These are phyloP conservation scores for Latrodectus hesperus DNA, from an alignment of 2,888 invertebrate species.

Conservation along the genomic window DNA sequence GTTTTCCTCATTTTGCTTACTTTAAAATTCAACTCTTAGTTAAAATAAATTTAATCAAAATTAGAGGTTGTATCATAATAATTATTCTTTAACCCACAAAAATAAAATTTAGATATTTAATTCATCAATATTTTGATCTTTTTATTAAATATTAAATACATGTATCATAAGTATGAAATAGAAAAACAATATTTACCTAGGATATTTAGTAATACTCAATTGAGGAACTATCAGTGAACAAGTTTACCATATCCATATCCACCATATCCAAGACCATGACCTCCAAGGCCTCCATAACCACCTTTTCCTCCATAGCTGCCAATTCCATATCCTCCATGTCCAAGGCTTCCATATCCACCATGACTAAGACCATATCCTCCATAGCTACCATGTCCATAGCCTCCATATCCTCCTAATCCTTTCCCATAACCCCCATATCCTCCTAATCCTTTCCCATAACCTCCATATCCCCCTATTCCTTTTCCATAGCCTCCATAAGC, in stretches of 20 bases:
- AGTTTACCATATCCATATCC: background rate
- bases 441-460: slow-evolving; percentile 9
- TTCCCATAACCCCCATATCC: background rate
- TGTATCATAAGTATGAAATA: too few species aligned
- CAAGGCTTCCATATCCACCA: background rate
- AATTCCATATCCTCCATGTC: slow-evolving; percentile 9
- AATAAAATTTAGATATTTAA: too few species aligned
- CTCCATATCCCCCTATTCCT: slow-evolving; percentile 35
- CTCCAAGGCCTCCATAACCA: background rate
- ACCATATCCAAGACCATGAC: background rate
- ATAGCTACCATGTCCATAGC: slow-evolving; percentile 2
- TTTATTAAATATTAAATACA: too few species aligned
- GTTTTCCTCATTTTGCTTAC: too few species aligned
- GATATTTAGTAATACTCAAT: too few species aligned
- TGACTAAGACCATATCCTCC: slow-evolving; percentile 2
- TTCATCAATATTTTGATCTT: too few species aligned
- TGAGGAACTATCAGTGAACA: background rate
- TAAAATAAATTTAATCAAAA: too few species aligned
- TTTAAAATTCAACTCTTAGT: too few species aligned
- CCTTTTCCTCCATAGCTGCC: background rate
- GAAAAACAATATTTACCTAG: too few species aligned
- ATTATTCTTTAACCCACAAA: too few species aligned
- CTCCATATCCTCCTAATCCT: slow-evolving; percentile 12
- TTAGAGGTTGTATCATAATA: too few species aligned
- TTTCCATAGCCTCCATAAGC: slow-evolving; percentile 22